Base-by-base conservation (phyloP, 2,797 vertebrate species). In the Anabacerthia variegaticeps region DNA sequence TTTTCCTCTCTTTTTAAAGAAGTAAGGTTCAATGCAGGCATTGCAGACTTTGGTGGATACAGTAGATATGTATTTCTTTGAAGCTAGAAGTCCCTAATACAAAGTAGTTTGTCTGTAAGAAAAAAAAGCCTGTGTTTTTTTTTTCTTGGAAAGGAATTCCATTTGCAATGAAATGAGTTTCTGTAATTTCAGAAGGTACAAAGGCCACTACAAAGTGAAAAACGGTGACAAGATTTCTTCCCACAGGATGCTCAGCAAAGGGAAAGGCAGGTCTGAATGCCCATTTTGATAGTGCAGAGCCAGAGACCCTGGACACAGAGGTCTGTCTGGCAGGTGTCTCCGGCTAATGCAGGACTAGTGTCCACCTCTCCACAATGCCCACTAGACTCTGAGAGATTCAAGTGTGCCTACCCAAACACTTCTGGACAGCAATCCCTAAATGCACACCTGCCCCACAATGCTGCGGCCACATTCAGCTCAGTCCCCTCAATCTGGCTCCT, bases 171-270 rank as follows among this genome's bases (percentile, higher is more conserved):
- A 92, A 95, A 96, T 90, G 80, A 88, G 59, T 95, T 98, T 98
- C 98, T 98, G 97, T 95, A 98, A 98, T 98, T 98, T 98, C 95
- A 96, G 98, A 98, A 98, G 98, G 98, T 99, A 99, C 98, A 98
- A 99, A 99, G 99, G 99, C 99, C 99, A 99, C 99, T 98, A 98
- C 98, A 98, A 98, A 98, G 98, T 99, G 98, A 99, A 98, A 96
- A 98, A 98, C 97, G 97, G 98, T 98, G 98, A 98, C 93, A 95
- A 78, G 83, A 14, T 74, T 62, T 85, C 90, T 93, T 91, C 41
- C 73, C 56, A 58, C 59, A 34, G 43, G 24, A 95, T 61, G 86
- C 85, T 88, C 89, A 96, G 83, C 24, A 56, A 91, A 95, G 78
- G 23, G 23, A 90, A 24, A 72, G 69, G 77, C 69, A n/a, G 89